phyloP scores from a whole-genome alignment of 2,888 invertebrate species.

The Andrena camellia region DNA sequence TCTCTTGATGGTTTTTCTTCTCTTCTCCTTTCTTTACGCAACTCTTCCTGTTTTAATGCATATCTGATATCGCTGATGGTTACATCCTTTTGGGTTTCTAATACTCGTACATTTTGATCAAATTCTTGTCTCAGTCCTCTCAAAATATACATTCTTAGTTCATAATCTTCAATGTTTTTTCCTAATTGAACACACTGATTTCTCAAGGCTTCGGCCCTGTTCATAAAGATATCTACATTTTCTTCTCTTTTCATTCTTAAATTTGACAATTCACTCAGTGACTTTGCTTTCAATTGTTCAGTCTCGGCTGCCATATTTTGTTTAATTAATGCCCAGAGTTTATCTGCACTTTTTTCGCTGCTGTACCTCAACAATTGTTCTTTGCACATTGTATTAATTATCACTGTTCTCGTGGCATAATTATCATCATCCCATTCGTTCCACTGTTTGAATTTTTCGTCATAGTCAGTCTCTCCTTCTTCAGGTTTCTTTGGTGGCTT shows the following conservation, averaged over 20 bases:
- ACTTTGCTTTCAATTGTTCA: neutral
- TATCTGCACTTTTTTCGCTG: conserved; percentile 6
- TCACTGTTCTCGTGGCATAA: conserved; percentile 18
- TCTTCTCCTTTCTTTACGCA: neutral
- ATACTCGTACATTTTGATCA: conserved; percentile 20
- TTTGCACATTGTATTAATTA: conserved; percentile 27
- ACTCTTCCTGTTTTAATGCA: neutral
- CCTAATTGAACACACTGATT: conserved; percentile 23
- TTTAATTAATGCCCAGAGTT: neutral
- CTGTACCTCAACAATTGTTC: conserved; percentile 19
- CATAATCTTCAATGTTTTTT: conserved; percentile 21
- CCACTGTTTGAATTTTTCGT: neutral
- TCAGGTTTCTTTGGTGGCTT: conserved; percentile 16
- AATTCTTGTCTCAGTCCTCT: conserved; percentile 26
- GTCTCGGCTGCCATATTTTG: neutral
- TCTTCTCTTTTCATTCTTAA: conserved; percentile 1
- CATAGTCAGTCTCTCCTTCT: conserved; percentile 5
- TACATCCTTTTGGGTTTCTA: neutral
- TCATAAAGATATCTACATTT: conserved; percentile 4
- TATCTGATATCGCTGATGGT: neutral
- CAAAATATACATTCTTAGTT: conserved; percentile 26
- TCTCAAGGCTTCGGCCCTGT: neutral
- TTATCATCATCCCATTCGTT: conserved; percentile 26
- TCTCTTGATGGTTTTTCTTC: too few species aligned
- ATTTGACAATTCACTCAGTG: neutral